Conservation (phyloP, 2,888 invertebrate species). For the Gryllus longicercus region DNA sequence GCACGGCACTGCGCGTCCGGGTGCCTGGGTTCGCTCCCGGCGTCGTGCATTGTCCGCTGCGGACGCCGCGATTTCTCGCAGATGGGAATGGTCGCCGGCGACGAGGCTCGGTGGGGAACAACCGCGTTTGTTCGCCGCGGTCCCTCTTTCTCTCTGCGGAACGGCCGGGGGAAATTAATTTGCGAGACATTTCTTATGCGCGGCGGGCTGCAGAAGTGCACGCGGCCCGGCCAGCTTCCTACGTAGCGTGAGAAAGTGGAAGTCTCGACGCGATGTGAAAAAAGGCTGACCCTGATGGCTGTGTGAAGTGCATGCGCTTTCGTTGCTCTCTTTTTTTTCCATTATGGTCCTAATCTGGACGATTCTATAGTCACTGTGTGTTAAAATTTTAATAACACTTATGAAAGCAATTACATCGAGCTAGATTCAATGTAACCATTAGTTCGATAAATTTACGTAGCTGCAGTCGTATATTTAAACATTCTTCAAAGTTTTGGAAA, state of each 20-base stretch:
- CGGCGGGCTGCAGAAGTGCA: background rate
- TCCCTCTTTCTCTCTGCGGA: background rate
- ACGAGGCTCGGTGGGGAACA: background rate
- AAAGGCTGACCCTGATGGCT: too few species aligned
- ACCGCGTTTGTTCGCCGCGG: background rate
- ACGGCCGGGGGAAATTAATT: background rate
- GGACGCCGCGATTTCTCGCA: background rate
- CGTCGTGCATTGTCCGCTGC: background rate
- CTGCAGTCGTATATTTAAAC: too few species aligned
- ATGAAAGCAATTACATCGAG: too few species aligned
- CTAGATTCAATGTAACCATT: too few species aligned
- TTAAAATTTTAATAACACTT: too few species aligned
- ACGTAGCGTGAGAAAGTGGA: background rate
- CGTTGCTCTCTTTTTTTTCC: too few species aligned
- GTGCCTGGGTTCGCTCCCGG: background rate
- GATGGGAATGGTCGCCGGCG: background rate
- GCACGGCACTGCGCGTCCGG: too few species aligned
- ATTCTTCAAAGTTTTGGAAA: too few species aligned
- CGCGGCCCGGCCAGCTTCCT: background rate
- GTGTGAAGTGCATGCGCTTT: too few species aligned
- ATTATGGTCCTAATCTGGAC: too few species aligned
- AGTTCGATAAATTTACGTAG: too few species aligned
- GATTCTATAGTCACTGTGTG: too few species aligned
- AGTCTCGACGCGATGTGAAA: background rate
- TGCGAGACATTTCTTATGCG: background rate